phyloP scores from a whole-genome alignment of 2,113 vertebrate genomes.

The Oryzias javanicus region DNA sequence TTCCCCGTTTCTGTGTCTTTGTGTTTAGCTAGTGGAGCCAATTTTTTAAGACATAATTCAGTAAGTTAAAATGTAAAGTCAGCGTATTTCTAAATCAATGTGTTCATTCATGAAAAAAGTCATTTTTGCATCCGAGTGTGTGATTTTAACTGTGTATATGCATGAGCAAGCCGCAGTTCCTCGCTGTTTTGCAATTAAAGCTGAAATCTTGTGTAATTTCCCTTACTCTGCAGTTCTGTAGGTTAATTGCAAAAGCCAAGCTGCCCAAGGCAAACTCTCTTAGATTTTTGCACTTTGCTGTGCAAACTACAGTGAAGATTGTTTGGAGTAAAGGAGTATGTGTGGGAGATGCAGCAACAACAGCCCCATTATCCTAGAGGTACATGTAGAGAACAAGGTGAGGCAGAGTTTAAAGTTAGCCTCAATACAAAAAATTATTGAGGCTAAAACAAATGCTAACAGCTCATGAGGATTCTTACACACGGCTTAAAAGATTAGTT shows the following conservation, averaged over 20 bases:
- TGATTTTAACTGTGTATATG: conserved; percentile 16
- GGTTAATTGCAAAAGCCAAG: conserved; percentile 63
- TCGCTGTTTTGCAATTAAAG: conserved; percentile 67
- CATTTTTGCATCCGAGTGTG: background rate
- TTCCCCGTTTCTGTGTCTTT: no score
- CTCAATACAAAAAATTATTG: conserved; percentile 45
- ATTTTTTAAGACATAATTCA: no score
- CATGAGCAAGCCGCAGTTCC: conserved; percentile 25
- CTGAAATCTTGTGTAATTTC: conserved; percentile 58
- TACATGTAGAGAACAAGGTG: conserved; percentile 21
- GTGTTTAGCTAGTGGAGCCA: no score
- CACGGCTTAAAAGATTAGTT: conserved; percentile 21
- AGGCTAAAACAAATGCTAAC: conserved; percentile 38
- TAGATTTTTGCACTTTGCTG: conserved; percentile 41
- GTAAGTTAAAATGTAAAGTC: no score
- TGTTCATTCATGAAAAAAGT: conserved; percentile 1
- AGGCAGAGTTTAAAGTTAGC: conserved; percentile 30
- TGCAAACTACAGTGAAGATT: conserved; percentile 44
- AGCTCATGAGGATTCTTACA: conserved; percentile 6
- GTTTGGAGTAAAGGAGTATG: conserved; percentile 47
- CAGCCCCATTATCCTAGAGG: conserved; percentile 38
- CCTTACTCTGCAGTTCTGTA: conserved; percentile 64
- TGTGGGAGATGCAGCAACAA: conserved; percentile 51
- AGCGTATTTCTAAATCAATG: background rate
- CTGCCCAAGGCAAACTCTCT: conserved; percentile 50